Evolutionary conservation across 2,888 invertebrate genomes (phyloP), one percentile per base, ranked within the genome.

Genomic region (Idaea aversata): DNA sequence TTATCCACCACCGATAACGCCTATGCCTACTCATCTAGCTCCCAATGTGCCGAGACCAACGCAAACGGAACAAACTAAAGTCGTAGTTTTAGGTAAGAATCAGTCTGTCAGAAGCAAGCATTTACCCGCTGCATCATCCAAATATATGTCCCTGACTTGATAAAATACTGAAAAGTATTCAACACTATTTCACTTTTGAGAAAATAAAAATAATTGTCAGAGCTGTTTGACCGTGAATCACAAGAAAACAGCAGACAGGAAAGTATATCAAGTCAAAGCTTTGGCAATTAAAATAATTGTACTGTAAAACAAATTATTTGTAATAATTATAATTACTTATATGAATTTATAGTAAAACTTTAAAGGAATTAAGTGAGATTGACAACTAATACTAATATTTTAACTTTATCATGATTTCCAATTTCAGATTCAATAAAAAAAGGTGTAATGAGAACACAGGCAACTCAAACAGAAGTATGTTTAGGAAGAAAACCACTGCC

Each of bases 381-480:
- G 25, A 25, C 25, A 25, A 25, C 25, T 25, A 25, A 25, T 25
- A 25, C 2, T 3, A 25, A 25, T 25, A 25, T 25, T 2, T 25
- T 25, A 25, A 25, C 25, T 25, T 25, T 25, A 1, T 25, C 25
- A 2, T 25, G 25, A 25, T 25, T 25, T 25, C 25, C 3, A 2
- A 72, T 94, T 88, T 70, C 94, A 95, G 97, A 97, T 88, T 96
- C 97, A 85, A 93, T 96, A 70, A 97, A 97, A 83, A 95, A 97
- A 79, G 95, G 96, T 57, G 95, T 96, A 0, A 98, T 98, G 98
- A 96, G 97, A 86, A 98, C 98, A 0, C 98, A 98, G 90, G 98
- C 98, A 15, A 98, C 98, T 5, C 98, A 98, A 90, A 98, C 96
- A 5, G 98, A 98, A 92, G 94, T 95, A 36, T 95, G 95, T 81